Conservation (phyloP, 2,888 invertebrate genomes). For the Synanthedon myopaeformis region DNA sequence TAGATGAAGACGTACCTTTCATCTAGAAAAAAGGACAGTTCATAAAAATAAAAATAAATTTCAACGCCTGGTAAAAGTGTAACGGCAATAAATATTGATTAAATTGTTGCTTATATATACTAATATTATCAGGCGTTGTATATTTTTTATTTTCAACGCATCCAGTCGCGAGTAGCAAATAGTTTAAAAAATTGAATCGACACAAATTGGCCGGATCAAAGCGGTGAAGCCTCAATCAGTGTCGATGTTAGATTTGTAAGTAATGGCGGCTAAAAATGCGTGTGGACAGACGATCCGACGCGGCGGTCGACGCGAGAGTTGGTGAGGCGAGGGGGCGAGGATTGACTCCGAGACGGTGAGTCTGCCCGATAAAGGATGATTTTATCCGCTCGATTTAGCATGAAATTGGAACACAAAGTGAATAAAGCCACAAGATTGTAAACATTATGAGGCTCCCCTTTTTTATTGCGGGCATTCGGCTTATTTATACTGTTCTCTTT, state of each 20-base stretch:
- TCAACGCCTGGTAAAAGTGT: too few relatives aligned
- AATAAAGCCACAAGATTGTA: conserved; percentile 71
- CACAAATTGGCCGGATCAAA: conserved; percentile 48
- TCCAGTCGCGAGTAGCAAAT: background rate
- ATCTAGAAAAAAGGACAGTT: too few relatives aligned
- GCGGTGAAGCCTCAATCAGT: conserved; percentile 45
- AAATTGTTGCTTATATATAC: too few relatives aligned
- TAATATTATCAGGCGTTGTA: too few relatives aligned
- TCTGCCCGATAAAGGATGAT: conserved; percentile 66
- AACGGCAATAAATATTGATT: too few relatives aligned
- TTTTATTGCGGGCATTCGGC: conserved; percentile 59
- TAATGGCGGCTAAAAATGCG: conserved; percentile 37
- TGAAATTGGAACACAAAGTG: conserved; percentile 71
- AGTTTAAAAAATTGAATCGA: conserved; percentile 43
- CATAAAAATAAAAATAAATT: too few relatives aligned
- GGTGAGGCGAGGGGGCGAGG: conserved; percentile 8
- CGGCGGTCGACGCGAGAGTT: conserved; percentile 10
- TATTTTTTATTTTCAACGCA: too few relatives aligned
- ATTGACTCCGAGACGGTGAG: conserved; percentile 50
- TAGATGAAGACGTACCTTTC: too few relatives aligned
- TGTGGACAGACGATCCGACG: conserved; percentile 8
- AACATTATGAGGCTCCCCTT: conserved; percentile 67
- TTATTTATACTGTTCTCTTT: conserved; percentile 62
- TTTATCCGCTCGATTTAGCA: conserved; percentile 70
- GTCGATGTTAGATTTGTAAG: conserved; percentile 51